Conservation (phyloP, 2,888 invertebrate genomes). For the Psococerastis gibbosa region DNA sequence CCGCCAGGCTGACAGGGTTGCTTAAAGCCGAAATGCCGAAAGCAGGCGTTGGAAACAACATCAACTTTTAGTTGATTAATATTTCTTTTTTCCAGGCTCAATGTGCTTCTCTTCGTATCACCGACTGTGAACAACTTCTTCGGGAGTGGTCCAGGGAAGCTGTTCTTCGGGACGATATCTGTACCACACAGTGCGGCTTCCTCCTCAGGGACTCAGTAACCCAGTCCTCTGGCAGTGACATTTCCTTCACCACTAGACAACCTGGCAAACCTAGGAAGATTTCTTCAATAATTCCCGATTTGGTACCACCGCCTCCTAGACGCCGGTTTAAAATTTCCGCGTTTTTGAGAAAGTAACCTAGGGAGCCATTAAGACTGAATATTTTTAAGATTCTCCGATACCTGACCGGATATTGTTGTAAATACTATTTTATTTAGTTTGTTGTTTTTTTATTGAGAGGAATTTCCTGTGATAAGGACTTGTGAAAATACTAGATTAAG, state of each 20-base stretch:
- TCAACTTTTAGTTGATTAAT: too few relatives aligned
- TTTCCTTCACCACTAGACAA: slow-evolving; percentile 3
- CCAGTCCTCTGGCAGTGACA: not conserved
- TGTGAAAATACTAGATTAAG: too few relatives aligned
- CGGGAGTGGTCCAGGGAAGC: slow-evolving; percentile 69
- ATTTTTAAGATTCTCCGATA: too few relatives aligned
- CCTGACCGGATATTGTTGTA: too few relatives aligned
- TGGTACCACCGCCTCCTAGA: not conserved
- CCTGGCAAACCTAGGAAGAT: not conserved
- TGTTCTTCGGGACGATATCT: slow-evolving; percentile 68
- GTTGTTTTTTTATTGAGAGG: too few relatives aligned
- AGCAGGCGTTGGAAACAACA: too few relatives aligned
- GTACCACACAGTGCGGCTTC: slow-evolving; percentile 76
- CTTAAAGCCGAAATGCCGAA: too few relatives aligned
- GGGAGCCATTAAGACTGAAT: too few relatives aligned
- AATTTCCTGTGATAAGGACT: too few relatives aligned
- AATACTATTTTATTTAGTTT: too few relatives aligned
- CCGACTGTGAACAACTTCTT: slow-evolving; percentile 65
- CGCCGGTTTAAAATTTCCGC: not conserved
- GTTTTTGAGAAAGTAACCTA: not conserved
- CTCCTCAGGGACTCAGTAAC: slow-evolving; percentile 27
- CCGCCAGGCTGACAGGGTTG: too few relatives aligned
- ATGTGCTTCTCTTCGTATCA: slow-evolving; percentile 72
- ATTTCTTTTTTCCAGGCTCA: slow-evolving; percentile 44
- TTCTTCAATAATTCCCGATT: not conserved